phyloP scores from a whole-genome alignment of 2,888 invertebrate genomes.

The Crossocerus cetratus region DNA sequence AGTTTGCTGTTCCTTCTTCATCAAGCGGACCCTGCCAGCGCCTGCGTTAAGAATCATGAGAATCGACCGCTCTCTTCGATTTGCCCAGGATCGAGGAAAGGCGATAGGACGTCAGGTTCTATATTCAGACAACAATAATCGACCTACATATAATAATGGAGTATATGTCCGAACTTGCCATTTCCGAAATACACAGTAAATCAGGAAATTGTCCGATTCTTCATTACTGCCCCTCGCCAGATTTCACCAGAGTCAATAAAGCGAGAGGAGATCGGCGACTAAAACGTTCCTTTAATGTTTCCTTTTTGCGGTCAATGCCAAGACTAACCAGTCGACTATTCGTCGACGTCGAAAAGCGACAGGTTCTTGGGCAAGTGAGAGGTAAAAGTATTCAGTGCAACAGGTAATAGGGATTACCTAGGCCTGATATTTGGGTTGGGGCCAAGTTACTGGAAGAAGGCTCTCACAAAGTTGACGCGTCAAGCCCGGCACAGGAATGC shows the following conservation, averaged over 20 bases:
- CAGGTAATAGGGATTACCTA: conserved; percentile 16
- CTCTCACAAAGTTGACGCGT: background rate
- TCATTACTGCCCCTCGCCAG: background rate
- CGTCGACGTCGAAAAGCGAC: background rate
- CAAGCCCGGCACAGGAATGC: background rate
- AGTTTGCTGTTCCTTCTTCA: conserved; percentile 56
- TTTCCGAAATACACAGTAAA: background rate
- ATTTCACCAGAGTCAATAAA: background rate
- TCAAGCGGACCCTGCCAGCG: conserved; percentile 50
- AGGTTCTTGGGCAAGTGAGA: conserved; percentile 10
- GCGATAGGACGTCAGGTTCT: conserved; percentile 35
- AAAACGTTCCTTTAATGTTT: background rate
- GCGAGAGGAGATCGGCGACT: too few relatives aligned
- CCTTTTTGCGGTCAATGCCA: background rate
- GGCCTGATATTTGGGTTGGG: conserved; percentile 26
- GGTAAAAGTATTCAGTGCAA: conserved; percentile 12
- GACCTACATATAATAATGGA: background rate
- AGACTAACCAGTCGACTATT: conserved; percentile 12
- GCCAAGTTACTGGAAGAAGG: conserved; percentile 13
- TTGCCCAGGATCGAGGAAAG: conserved; percentile 38
- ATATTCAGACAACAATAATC: too few relatives aligned
- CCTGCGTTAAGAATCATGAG: conserved; percentile 33
- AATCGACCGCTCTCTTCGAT: conserved; percentile 21
- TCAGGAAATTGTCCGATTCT: background rate
- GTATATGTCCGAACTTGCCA: background rate